Percentiles rank a stretch among this genome's conserved stretches.
phyloP scores from a whole-genome alignment of 2,113 vertebrate species.

The Oryzias curvinotus region DNA sequence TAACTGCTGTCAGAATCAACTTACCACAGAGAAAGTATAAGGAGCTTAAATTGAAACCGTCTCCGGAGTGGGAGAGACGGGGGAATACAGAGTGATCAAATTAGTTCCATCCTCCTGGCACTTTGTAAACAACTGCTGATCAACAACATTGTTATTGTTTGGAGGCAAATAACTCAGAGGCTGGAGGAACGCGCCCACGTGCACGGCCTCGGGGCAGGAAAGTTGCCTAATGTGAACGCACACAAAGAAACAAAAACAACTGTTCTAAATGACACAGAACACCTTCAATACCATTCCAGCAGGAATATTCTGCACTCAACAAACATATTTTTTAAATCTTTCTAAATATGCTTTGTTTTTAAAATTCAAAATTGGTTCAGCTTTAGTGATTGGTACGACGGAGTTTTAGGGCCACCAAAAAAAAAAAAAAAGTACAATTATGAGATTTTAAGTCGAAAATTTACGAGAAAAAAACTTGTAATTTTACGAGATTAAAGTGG shows the following conservation, averaged over 20 bases:
- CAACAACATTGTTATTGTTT: conserved; percentile 61
- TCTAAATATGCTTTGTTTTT: too few relatives aligned
- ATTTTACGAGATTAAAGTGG: too few relatives aligned
- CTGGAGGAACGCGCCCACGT: conserved; percentile 42
- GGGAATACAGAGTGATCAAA: conserved; percentile 57
- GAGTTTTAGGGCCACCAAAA: too few relatives aligned
- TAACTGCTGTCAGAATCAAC: conserved; percentile 68
- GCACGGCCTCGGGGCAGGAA: conserved; percentile 16
- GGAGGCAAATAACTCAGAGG: conserved; percentile 53
- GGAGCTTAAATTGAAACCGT: conserved; percentile 47
- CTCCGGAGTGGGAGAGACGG: conserved; percentile 35
- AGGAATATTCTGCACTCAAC: background rate
- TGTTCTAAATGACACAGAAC: background rate
- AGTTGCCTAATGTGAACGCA: background rate
- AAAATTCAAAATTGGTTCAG: too few relatives aligned
- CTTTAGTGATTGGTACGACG: too few relatives aligned
- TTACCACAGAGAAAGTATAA: conserved; percentile 29
- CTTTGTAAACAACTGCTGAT: conserved; percentile 64
- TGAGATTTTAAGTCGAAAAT: too few relatives aligned
- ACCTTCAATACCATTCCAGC: conserved; percentile 29
- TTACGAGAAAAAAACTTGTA: too few relatives aligned
- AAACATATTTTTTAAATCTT: too few relatives aligned
- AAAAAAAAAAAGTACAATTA: too few relatives aligned
- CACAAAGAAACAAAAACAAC: conserved; percentile 6
- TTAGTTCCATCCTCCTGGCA: conserved; percentile 63